Base-by-base conservation (phyloP, 2,113 vertebrate species). In the Oryzias melastigma region DNA sequence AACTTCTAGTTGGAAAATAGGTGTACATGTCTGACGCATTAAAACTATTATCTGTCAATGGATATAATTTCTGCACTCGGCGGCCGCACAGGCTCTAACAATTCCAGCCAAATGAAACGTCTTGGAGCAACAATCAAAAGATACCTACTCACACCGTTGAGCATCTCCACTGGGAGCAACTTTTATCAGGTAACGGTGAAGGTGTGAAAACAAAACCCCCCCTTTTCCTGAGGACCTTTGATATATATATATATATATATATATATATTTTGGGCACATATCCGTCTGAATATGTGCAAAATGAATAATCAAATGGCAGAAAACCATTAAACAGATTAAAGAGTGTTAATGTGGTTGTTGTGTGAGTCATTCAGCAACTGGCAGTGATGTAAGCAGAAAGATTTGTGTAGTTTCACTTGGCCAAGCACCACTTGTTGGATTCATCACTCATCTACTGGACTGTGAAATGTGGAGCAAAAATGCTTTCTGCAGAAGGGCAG, bases 1-100 rank as follows among this genome's bases (percentile, higher is more conserved):
- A 46, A 73, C 55, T 29, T 80, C 52, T 58, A 49, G 46, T 52
- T 15, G 43, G 62, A 20, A 68, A 67, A 55, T 59, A 53, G 58
- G 29, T 51, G 57, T 6, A n/a, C 48, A 19, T 16, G 67, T 18
- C 24, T 52, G 47, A 47, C 27, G 13, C 19, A 6, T 42, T 5
- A 25, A 68, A 62, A 66, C 53, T 16, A 45, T 56, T 48, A 50
- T 64, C 40, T 56, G 7, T 7, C 24, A 44, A 52, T 56, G 29
- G 49, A 42, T 2, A 16, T 16, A 5, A 64, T 68, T 51, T 68
- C 58, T 22, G 6, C 45, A 4, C 7, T 19, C 15, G 6, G 43
- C 41, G 27, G 43, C n/a, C 1, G 4, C 24, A 43, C 14, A 7
- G 56, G 16, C 57, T 54, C 17, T 46, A 56, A 56, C 35, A 52